These are phyloP conservation scores for Brienomyrus longianalis DNA, from an alignment of 2,113 vertebrate genomes.

Conservation along the genomic window DNA sequence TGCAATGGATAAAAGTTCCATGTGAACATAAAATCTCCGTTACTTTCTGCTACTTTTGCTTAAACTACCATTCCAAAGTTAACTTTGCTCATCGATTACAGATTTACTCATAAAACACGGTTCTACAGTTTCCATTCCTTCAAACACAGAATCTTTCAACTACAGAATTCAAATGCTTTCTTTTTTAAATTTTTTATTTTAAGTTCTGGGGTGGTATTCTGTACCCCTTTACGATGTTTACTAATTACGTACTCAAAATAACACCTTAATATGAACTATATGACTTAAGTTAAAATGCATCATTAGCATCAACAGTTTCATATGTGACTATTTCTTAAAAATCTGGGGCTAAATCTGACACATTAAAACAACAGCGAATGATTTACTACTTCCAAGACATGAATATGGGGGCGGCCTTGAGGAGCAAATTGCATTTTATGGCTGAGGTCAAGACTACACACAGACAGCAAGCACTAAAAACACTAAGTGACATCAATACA, in stretches of 20 bases:
- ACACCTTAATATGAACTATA: background rate
- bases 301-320: background rate
- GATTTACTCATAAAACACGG: slow-evolving; percentile 30
- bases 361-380: background rate
- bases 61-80: slow-evolving; percentile 27
- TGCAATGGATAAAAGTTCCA: background rate
- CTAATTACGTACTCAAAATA: background rate
- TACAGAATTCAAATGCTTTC: background rate
- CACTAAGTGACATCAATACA: background rate
- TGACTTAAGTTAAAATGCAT: background rate
- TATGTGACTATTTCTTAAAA: background rate
- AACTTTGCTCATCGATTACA: slow-evolving; percentile 25
- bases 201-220: background rate
- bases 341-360: background rate
- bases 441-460: background rate
- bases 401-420: background rate
- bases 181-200: background rate
- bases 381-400: background rate
- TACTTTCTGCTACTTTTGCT: slow-evolving; percentile 26
- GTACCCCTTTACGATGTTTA: background rate
- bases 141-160: background rate
- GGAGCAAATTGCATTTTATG: background rate
- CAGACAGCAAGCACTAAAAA: background rate
- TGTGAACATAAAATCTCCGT: slow-evolving; percentile 22
- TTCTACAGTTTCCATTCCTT: background rate